These are phyloP conservation scores for Acipenser ruthenus DNA, from an alignment of 2,797 vertebrate genomes.

Conservation along the genomic window DNA sequence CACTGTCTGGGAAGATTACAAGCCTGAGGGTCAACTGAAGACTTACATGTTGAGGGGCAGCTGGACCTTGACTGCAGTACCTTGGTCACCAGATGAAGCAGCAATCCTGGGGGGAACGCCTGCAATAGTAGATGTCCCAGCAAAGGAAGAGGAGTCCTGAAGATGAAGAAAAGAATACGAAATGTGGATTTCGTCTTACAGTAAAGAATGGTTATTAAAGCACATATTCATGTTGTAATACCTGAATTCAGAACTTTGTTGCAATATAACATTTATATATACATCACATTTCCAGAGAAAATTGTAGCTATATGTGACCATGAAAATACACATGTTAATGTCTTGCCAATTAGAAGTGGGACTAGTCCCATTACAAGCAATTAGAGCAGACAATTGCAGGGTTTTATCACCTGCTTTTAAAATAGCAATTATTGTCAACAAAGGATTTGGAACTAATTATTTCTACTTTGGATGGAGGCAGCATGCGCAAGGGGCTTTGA, in stretches of 20 bases:
- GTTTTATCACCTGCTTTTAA: not conserved
- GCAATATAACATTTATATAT: no score
- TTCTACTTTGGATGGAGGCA: not conserved
- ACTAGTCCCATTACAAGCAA: slow-evolving; percentile 10
- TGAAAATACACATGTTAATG: not conserved
- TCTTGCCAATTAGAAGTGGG: slow-evolving; percentile 15
- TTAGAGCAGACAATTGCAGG: not conserved
- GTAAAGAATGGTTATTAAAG: no score
- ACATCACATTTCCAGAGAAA: no score
- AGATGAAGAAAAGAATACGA: slow-evolving; percentile 33
- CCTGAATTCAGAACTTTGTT: no score
- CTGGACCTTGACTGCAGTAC: slow-evolving; percentile 81
- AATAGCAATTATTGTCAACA: slow-evolving; percentile 12
- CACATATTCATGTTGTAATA: no score
- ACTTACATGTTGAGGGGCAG: slow-evolving; percentile 97
- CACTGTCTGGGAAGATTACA: slow-evolving; percentile 26
- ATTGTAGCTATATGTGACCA: no score
- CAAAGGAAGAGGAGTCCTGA: slow-evolving; percentile 70
- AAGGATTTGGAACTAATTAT: slow-evolving; percentile 8
- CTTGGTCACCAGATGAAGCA: slow-evolving; percentile 75
- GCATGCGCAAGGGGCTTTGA: no score
- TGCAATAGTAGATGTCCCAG: slow-evolving; percentile 59
- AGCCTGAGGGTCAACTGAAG: slow-evolving; percentile 15
- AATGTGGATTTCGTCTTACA: no score
- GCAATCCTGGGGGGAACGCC: slow-evolving; percentile 70